Conservation (phyloP, 2,888 invertebrate genomes). For the Sphaerophoria taeniata region DNA sequence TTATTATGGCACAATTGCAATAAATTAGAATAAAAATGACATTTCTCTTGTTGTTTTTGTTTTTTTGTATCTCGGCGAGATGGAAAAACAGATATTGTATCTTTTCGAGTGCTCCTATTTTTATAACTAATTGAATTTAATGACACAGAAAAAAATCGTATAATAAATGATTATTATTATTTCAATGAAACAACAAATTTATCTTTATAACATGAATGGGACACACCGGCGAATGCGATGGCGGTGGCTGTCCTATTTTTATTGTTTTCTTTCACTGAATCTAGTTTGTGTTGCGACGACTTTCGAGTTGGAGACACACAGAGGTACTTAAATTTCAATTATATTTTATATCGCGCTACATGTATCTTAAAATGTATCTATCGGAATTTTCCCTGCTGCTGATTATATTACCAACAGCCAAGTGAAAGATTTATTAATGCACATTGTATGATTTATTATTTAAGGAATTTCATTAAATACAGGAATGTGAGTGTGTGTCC, state of each 20-base stretch:
- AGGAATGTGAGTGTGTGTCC: neutral
- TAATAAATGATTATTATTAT: conserved; percentile 67
- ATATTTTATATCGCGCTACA: neutral
- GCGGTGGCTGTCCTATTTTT: neutral
- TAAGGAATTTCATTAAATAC: conserved; percentile 21
- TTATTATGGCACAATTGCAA: conserved; percentile 65
- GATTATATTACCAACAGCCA: neutral
- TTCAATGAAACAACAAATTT: conserved; percentile 62
- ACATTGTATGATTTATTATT: conserved; percentile 54
- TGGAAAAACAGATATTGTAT: conserved; percentile 17
- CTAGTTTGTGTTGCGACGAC: neutral
- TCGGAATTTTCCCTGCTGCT: conserved; percentile 38
- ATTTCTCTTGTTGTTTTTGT: conserved; percentile 8
- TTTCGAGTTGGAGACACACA: conserved; percentile 6
- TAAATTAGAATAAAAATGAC: conserved; percentile 55
- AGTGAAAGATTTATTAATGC: conserved; percentile 57
- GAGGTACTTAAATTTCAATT: conserved; percentile 48
- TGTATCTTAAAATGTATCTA: conserved; percentile 49
- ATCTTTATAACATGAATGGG: conserved; percentile 39
- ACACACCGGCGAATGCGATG: neutral
- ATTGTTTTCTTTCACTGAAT: neutral
- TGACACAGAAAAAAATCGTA: conserved; percentile 30
- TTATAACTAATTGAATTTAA: conserved; percentile 63
- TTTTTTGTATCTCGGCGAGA: neutral
- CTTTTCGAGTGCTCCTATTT: conserved; percentile 21